Percentiles rank a stretch among this genome's conserved stretches.
Conservation (phyloP, 2,113 vertebrate genomes). For the Myiozetetes cayanensis region DNA sequence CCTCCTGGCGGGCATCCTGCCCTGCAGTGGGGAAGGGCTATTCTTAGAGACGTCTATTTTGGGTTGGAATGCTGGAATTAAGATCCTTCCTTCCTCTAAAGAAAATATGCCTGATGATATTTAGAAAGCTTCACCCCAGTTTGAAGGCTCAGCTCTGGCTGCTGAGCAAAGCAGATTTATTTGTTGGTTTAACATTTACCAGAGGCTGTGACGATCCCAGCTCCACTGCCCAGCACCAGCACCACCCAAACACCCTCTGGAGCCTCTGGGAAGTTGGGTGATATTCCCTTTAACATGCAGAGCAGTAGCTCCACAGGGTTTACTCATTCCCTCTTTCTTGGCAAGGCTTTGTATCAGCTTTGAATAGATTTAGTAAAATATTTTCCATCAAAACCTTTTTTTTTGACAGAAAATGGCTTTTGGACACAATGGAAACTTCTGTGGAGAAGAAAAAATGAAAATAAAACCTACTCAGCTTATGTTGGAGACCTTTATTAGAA, state of each 20-base stretch:
- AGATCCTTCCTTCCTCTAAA: conserved; percentile 60
- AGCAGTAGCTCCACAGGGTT: not conserved
- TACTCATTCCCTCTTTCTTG: not conserved
- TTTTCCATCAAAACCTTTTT: not conserved
- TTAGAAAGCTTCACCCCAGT: not conserved
- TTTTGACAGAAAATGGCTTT: not conserved
- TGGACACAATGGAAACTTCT: not conserved
- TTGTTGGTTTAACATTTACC: not conserved
- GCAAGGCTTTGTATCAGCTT: not conserved
- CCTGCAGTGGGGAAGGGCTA: not conserved
- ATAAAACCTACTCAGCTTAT: not conserved
- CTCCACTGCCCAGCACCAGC: not conserved
- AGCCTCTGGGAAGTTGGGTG: not conserved
- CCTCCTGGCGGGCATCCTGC: conserved; percentile 23
- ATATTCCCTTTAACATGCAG: not conserved
- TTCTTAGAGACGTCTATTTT: conserved; percentile 35
- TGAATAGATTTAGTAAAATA: not conserved
- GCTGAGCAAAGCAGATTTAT: not conserved
- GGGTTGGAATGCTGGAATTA: conserved; percentile 58
- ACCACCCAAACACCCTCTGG: not conserved
- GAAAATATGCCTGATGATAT: not conserved
- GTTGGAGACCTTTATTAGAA: not conserved
- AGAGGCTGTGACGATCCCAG: not conserved
- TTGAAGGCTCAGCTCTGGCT: not conserved
- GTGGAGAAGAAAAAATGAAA: not conserved